Evolutionary conservation across 37 sponge, comb jelly and placozoan genomes (phyloP).

Genomic region (Tethya wilhelma): DNA sequence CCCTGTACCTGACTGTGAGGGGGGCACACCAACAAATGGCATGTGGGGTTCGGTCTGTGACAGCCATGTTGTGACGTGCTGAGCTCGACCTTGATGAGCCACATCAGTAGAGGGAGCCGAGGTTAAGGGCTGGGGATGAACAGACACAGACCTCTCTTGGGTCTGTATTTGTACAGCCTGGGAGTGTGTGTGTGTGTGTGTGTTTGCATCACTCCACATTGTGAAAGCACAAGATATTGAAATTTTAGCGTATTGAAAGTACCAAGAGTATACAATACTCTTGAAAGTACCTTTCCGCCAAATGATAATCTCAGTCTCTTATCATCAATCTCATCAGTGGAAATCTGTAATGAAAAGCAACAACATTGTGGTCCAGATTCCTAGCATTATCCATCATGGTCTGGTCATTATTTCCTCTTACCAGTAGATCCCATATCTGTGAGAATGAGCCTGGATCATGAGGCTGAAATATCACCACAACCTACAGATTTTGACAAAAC

Average conservation of each 20-base stretch:
- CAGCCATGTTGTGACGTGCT: conserved; percentile 12
- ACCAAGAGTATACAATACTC: no score
- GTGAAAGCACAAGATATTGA: no score
- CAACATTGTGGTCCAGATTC: no score
- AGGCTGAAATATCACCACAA: conserved; percentile 54
- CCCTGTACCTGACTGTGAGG: background rate
- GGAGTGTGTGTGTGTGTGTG: no score
- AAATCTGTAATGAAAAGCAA: no score
- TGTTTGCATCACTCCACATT: no score
- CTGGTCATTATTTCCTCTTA: no score
- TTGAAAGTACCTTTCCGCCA: conserved; percentile 35
- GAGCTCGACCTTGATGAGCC: background rate
- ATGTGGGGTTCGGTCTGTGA: background rate
- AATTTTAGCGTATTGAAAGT: no score
- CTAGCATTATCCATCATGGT: no score
- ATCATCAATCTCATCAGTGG: background rate
- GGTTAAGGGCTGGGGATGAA: no score
- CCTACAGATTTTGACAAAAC: conserved; percentile 16
- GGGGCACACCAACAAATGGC: background rate
- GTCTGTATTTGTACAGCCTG: no score
- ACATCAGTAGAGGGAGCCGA: background rate
- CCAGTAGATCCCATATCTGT: conserved; percentile 63
- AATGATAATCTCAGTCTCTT: conserved; percentile 35
- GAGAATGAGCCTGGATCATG: conserved; percentile 42
- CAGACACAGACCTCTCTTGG: no score